Base-by-base conservation (phyloP, 2,888 invertebrate species). In the Dryadula phaetusa region DNA sequence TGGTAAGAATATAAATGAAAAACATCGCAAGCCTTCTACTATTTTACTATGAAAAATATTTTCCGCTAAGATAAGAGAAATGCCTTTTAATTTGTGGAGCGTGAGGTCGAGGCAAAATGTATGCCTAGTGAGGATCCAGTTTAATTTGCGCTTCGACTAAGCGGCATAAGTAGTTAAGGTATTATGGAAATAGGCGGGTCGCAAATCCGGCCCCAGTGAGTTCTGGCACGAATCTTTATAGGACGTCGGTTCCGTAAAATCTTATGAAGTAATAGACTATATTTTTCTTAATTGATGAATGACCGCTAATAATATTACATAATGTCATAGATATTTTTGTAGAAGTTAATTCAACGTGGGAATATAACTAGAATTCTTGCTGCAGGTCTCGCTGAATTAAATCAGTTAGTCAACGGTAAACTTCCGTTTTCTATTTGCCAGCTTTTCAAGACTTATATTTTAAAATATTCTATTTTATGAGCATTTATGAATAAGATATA, bases 161-260 rank as follows among this genome's bases (percentile, higher is more conserved):
- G 72, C 72, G 70, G 64, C 69, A 70, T 76, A 78, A 78, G 79
- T 76, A 77, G 75, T 75, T 75, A 76, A 78, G 75, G 78, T 75
- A 80, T 81, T 80, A 81, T 77, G 76, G 75, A 71, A 73, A 71
- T 72, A 76, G 74, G 75, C 68, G 74, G 74, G 65, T 72, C 74
- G 73, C 74, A 85, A 86, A 86, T 84, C 86, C 85, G 75, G 72
- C 70, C 69, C 69, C 71, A 66, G 69, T 76, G 69, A 75, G 71
- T 69, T 67, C 64, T 70, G 82, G 84, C 87, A 87, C 85, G 86
- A 73, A 66, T 74, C 74, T 68, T 60, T 63, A 63, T 62, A 34
- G 52, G 37, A 32, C 46, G 56, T 47, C 18, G 12, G 62, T 37
- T 47, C 34, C 44, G 34, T 44, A 34, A 40, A 34, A 25, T 6